Percentiles rank a stretch among this genome's conserved stretches.
These are phyloP conservation scores for Eretmocerus hayati DNA, from an alignment of 2,888 invertebrate species.

Conservation along the genomic window DNA sequence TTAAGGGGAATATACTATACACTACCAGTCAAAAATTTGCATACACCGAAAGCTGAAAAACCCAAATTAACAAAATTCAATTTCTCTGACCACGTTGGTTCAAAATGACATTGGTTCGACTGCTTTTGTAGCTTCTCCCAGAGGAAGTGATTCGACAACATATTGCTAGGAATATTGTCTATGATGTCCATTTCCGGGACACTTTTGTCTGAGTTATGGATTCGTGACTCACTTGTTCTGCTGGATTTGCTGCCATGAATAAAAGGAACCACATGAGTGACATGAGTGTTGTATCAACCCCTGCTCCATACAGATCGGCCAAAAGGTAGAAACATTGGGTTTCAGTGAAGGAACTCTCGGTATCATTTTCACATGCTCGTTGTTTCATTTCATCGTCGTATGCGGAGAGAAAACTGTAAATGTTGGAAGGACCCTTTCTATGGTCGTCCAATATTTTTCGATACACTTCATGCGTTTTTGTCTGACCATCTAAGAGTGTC, in stretches of 20 bases:
- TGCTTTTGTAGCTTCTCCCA: too few species aligned
- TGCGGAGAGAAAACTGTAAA: constrained; percentile 57
- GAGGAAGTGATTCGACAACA: too few species aligned
- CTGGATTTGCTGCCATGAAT: constrained; percentile 64
- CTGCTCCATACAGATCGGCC: constrained; percentile 80
- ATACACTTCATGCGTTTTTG: constrained; percentile 67
- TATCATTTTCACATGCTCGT: constrained; percentile 41
- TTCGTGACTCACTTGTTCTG: constrained; percentile 58
- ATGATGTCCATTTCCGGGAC: too few species aligned
- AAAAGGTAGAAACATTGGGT: constrained; percentile 68
- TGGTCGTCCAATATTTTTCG: constrained; percentile 59
- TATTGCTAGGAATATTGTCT: too few species aligned
- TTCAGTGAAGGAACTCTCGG: constrained; percentile 53
- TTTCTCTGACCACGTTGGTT: too few species aligned
- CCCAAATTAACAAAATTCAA: too few species aligned
- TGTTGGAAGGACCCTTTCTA: constrained; percentile 28
- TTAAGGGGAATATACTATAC: too few species aligned
- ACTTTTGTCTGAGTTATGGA: too few species aligned
- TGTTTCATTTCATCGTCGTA: constrained; percentile 59
- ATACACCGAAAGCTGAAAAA: too few species aligned
- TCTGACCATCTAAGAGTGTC: constrained; percentile 62
- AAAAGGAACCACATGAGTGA: constrained; percentile 77
- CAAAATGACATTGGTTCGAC: too few species aligned
- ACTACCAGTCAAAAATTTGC: too few species aligned
- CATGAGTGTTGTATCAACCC: constrained; percentile 74